phyloP scores from a whole-genome alignment of 2,888 invertebrate species.

The Iselma pallidipennis region DNA sequence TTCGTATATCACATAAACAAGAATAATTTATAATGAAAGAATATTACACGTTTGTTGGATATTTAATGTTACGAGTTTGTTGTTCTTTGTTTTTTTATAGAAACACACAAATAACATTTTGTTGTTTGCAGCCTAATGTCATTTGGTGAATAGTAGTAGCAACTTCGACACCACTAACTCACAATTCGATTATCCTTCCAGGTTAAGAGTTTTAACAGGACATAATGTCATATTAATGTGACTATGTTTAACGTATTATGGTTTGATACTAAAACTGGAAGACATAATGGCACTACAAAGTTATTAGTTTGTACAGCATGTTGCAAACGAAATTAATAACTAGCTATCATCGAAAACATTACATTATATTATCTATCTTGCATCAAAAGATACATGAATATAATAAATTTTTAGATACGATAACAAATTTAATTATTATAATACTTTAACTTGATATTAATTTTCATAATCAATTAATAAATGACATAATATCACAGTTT shows the following conservation, averaged over 20 bases:
- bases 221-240: slow-evolving; percentile 27
- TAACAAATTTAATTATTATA: background rate
- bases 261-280: slow-evolving; percentile 21
- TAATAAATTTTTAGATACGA: background rate
- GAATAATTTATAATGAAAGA: too few relatives aligned
- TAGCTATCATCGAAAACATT: background rate
- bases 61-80: too few relatives aligned
- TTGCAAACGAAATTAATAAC: slow-evolving; percentile 15
- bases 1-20: background rate
- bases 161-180: slow-evolving; percentile 17
- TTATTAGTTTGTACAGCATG: slow-evolving; percentile 20
- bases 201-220: slow-evolving; percentile 31
- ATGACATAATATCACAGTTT: too few relatives aligned
- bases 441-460: background rate
- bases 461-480: background rate
- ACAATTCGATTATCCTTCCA: slow-evolving; percentile 25
- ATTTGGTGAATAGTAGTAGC: too few relatives aligned
- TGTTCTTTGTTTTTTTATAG: too few relatives aligned
- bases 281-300: slow-evolving; percentile 23
- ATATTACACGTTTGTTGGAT: too few relatives aligned
- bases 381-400: background rate
- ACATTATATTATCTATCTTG: background rate
- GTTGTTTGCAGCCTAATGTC: too few relatives aligned
- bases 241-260: slow-evolving; percentile 23
- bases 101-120: too few relatives aligned